phyloP scores from a whole-genome alignment of 1,140 invertebrate genomes.

The Cotesia vestalis region DNA sequence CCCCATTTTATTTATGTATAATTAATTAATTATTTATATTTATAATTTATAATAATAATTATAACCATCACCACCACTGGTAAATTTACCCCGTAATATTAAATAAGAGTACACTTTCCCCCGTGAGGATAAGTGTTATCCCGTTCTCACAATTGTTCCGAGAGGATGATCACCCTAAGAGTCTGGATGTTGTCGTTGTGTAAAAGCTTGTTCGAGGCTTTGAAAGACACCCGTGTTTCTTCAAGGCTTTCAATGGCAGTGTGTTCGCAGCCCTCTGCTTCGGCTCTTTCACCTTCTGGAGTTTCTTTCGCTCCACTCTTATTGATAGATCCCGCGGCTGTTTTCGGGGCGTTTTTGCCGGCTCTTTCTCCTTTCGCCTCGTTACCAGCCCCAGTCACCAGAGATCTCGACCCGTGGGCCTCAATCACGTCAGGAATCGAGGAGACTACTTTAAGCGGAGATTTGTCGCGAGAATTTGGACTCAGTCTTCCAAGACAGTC shows the following conservation, averaged over 20 bases:
- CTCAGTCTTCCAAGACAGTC: conserved; percentile 44
- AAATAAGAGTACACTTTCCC: conserved; percentile 19
- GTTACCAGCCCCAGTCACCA: too few species aligned
- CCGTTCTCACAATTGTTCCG: conserved; percentile 61
- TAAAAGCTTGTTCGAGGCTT: conserved; percentile 51
- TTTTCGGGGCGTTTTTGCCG: too few species aligned
- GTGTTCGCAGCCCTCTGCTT: conserved; percentile 62
- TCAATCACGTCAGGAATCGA: conserved; percentile 55
- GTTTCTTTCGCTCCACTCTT: conserved; percentile 16
- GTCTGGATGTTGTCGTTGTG: conserved; percentile 63
- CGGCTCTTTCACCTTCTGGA: conserved; percentile 57
- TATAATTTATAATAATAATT: not conserved
- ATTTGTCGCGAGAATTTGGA: conserved; percentile 42
- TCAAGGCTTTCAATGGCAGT: conserved; percentile 51
- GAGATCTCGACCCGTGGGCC: conserved; percentile 43
- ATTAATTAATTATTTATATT: not conserved
- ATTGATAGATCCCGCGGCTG: not conserved
- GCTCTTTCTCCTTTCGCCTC: too few species aligned
- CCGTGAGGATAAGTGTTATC: conserved; percentile 34
- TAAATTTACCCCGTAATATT: not conserved
- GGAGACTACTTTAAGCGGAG: conserved; percentile 44
- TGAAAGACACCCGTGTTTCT: conserved; percentile 53
- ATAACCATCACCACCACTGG: conserved; percentile 15
- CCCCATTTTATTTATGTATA: not conserved
- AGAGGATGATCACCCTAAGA: conserved; percentile 63